Evolutionary conservation across 2,888 invertebrate genomes (phyloP), one percentile per base, ranked within the genome.

Genomic region (Lasiommata megera): DNA sequence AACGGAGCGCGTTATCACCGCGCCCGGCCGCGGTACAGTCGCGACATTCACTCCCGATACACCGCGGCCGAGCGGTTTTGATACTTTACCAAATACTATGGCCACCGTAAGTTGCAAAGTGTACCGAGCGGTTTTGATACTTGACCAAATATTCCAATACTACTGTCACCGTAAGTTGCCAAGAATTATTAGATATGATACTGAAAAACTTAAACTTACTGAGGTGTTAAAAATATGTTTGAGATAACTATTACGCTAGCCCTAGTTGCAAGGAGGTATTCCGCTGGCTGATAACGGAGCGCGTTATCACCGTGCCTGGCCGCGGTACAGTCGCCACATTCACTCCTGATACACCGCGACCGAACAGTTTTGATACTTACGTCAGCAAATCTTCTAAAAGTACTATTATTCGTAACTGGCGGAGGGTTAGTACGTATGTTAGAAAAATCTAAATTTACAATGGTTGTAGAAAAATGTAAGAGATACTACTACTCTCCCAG

Each of bases 231-330:
- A n/a, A n/a, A n/a, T n/a, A n/a, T n/a, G n/a, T n/a, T n/a, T n/a
- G n/a, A n/a, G n/a, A n/a, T n/a, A n/a, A n/a, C n/a, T 63, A 64
- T 65, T 57, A 65, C 69, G 64, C 63, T 55, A 63, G 66, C 60
- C 56, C 58, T 67, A 61, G 62, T 65, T 63, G 64, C 64, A 67
- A 63, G 63, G 67, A 67, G 68, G 64, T 67, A 69, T 66, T 67
- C 63, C 60, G 43, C 54, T 34, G 38, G 60, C 62, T 87, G 88
- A 88, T 88, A 88, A 84, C 82, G 79, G 65, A 61, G 68, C 72
- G 74, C 77, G 80, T 87, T 87, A 88, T 88, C 88, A 88, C 81
- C 77, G 83, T 82, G 81, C 84, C 82, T 77, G 82, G 79, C 84
- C 84, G 80, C 82, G 77, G 74, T 69, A 77, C 82, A 80, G 82